These are phyloP conservation scores for Menidia beryllina DNA, from an alignment of 2,113 vertebrate genomes.

Conservation along the genomic window DNA sequence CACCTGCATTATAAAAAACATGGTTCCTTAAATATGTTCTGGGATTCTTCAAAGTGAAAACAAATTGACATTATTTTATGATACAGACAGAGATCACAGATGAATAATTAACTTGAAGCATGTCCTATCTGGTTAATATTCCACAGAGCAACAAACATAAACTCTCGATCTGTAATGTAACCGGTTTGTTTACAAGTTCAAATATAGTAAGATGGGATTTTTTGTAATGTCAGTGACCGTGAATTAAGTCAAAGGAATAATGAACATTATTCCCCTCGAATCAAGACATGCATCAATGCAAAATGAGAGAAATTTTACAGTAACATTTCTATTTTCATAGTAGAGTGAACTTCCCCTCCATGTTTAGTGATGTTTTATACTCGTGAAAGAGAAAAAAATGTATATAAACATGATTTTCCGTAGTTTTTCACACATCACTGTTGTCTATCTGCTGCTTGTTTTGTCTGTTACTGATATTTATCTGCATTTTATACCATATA, in stretches of 20 bases:
- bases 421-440: no score
- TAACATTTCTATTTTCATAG: no score
- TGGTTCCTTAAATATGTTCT: neutral
- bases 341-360: no score
- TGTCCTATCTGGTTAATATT: constrained; percentile 43
- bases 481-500: no score
- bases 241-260: constrained; percentile 13
- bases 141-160: constrained; percentile 11
- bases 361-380: no score
- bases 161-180: constrained; percentile 6
- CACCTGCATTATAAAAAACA: constrained; percentile 14
- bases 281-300: no score
- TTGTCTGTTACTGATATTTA: no score
- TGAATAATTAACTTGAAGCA: constrained; percentile 56
- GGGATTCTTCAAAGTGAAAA: neutral
- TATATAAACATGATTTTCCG: no score
- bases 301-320: no score
- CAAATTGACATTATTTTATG: constrained; percentile 33
- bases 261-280: neutral
- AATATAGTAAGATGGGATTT: constrained; percentile 2
- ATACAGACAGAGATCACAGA: constrained; percentile 26
- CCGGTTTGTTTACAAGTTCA: constrained; percentile 8
- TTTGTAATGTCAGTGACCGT: constrained; percentile 6
- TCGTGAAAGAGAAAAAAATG: no score
- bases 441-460: no score